A percentile compares a stretch with the other conserved stretches of the same genome.
Evolutionary conservation across 1,140 invertebrate genomes (phyloP).

Genomic region (Halotydeus destructor): DNA sequence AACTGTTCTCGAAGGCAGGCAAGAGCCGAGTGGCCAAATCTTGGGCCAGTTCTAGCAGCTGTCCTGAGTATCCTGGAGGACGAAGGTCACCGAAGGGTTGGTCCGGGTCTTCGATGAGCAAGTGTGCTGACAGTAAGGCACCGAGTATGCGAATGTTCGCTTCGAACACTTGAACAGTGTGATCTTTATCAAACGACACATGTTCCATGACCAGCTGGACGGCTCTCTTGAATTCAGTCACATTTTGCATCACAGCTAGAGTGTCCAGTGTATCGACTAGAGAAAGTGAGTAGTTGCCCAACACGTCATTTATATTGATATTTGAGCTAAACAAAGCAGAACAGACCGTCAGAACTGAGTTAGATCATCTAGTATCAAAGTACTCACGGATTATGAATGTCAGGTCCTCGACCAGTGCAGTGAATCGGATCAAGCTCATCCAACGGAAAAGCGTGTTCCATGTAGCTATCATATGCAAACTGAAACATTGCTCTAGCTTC

Average conservation of each 20-base stretch:
- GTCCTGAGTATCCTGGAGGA: constrained; percentile 34
- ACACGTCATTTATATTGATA: constrained; percentile 48
- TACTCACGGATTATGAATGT: constrained; percentile 37
- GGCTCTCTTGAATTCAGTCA: constrained; percentile 36
- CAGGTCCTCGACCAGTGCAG: constrained; percentile 34
- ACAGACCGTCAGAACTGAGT: background rate
- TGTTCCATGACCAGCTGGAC: constrained; percentile 36
- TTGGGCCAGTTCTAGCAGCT: constrained; percentile 36
- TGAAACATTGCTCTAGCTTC: constrained; percentile 32
- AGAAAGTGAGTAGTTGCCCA: constrained; percentile 39
- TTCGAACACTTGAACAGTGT: constrained; percentile 46
- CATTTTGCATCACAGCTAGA: constrained; percentile 32
- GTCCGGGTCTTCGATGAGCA: constrained; percentile 37
- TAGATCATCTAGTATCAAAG: constrained; percentile 3
- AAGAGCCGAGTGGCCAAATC: constrained; percentile 37
- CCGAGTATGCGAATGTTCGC: constrained; percentile 33
- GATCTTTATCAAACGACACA: constrained; percentile 40
- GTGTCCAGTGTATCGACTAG: constrained; percentile 34
- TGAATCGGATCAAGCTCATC: constrained; percentile 37
- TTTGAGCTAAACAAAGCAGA: constrained; percentile 32
- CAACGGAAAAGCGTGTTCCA: constrained; percentile 34
- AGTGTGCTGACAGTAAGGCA: constrained; percentile 39
- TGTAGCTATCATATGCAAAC: constrained; percentile 34
- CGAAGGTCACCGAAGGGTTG: constrained; percentile 36
- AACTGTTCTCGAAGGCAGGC: constrained; percentile 36